phyloP scores from a whole-genome alignment of 1,140 invertebrate genomes.

The Hormaphis cornu region DNA sequence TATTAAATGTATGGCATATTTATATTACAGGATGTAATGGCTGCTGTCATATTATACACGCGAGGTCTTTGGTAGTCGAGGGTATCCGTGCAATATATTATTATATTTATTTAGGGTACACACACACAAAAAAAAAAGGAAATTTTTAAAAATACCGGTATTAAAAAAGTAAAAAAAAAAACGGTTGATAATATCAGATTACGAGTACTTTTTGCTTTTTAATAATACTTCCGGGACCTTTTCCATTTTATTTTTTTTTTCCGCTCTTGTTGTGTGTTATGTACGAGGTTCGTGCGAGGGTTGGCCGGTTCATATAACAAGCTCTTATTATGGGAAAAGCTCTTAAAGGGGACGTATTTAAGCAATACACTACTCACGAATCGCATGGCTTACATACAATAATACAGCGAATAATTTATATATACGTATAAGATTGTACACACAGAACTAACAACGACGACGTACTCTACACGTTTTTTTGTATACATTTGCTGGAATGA shows the following conservation, averaged over 20 bases:
- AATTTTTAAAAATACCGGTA: conserved; percentile 6
- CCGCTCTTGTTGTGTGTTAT: too few relatives aligned
- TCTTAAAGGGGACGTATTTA: conserved; percentile 12
- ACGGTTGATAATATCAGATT: conserved; percentile 22
- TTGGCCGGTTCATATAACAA: conserved; percentile 6
- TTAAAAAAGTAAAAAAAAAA: conserved; percentile 17
- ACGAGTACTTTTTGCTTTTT: conserved; percentile 25
- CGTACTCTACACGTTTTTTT: conserved; percentile 6
- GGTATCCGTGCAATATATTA: not conserved
- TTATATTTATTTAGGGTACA: not conserved
- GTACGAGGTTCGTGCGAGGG: too few relatives aligned
- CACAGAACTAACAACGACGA: not conserved
- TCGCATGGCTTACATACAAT: conserved; percentile 4
- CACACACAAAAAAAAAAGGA: not conserved
- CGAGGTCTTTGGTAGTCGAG: conserved; percentile 11
- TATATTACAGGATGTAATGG: too few relatives aligned
- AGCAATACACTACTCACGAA: conserved; percentile 1
- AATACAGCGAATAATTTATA: not conserved
- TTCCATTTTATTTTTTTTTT: not conserved
- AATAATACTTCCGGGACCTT: conserved; percentile 31
- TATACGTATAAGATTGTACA: not conserved
- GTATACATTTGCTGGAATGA: not conserved
- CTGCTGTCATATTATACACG: too few relatives aligned
- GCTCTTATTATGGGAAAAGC: conserved; percentile 14
- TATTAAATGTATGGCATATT: too few relatives aligned